These are phyloP conservation scores for Drosophila arizonae DNA, from an alignment of 1,140 invertebrate species.

Conservation along the genomic window DNA sequence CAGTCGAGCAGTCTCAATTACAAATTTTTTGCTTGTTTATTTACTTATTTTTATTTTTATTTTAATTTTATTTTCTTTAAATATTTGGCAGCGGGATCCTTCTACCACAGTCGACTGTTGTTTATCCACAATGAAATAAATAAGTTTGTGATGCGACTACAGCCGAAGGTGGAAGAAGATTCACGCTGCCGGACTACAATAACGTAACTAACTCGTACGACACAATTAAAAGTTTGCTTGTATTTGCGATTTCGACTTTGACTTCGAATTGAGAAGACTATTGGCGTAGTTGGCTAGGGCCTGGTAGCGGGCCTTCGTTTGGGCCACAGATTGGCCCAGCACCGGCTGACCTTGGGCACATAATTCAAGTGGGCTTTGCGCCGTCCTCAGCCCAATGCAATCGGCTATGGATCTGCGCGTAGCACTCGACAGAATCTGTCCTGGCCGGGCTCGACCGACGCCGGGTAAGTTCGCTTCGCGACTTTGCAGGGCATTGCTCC, in stretches of 20 bases:
- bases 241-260: too few relatives aligned
- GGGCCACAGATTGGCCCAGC: too few relatives aligned
- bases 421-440: neutral
- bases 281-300: constrained; percentile 1
- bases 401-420: neutral
- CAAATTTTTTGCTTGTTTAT: too few relatives aligned
- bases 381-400: neutral
- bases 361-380: neutral
- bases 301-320: neutral
- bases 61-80: neutral
- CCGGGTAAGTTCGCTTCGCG: too few relatives aligned
- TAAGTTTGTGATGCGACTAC: neutral
- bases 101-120: constrained; percentile 10
- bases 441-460: too few relatives aligned
- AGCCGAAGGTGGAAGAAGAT: neutral
- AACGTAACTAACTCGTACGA: neutral
- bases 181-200: neutral
- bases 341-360: neutral
- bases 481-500: too few relatives aligned
- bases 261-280: neutral
- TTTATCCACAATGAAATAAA: constrained; percentile 4
- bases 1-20: too few relatives aligned
- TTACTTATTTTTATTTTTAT: neutral
- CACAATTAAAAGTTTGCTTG: neutral
- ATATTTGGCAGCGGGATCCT: neutral